Conservation (phyloP, 37 sponge, comb jelly and placozoan species). For the Ephydatia muelleri region DNA sequence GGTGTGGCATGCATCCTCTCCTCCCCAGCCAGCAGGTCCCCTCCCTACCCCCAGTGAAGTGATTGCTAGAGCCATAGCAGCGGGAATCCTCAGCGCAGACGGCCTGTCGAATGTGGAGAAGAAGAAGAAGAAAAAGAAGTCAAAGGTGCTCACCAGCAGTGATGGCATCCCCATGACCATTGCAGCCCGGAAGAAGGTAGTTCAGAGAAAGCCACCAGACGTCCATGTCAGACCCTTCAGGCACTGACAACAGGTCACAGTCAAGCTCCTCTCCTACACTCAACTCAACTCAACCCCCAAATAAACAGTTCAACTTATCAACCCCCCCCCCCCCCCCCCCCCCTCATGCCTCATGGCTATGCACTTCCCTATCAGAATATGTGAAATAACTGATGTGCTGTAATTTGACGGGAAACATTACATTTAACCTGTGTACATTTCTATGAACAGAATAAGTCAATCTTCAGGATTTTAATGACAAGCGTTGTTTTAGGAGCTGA, state of each 20-base stretch:
- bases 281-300: neutral
- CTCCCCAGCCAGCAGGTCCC: neutral
- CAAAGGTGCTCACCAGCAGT: conserved; percentile 12
- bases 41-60: conserved; percentile 39
- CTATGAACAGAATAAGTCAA: neutral
- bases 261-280: too few species aligned
- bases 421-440: too few species aligned
- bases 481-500: neutral
- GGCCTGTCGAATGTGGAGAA: conserved; percentile 5
- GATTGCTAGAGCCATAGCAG: conserved; percentile 46
- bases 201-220: conserved; percentile 22
- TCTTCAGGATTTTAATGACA: neutral
- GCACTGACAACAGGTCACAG: neutral
- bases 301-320: too few species aligned
- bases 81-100: conserved; percentile 43
- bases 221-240: neutral
- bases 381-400: neutral
- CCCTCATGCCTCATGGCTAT: too few species aligned
- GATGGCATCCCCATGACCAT: conserved; percentile 46
- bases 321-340: neutral
- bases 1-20: neutral
- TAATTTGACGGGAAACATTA: neutral
- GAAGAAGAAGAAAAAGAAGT: conserved; percentile 34
- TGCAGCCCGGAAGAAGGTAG: conserved; percentile 48
- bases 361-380: neutral